Evolutionary conservation across 2,888 invertebrate species (phyloP), one percentile per base, ranked within the genome.

Genomic region (Caenorhabditis angaria): DNA sequence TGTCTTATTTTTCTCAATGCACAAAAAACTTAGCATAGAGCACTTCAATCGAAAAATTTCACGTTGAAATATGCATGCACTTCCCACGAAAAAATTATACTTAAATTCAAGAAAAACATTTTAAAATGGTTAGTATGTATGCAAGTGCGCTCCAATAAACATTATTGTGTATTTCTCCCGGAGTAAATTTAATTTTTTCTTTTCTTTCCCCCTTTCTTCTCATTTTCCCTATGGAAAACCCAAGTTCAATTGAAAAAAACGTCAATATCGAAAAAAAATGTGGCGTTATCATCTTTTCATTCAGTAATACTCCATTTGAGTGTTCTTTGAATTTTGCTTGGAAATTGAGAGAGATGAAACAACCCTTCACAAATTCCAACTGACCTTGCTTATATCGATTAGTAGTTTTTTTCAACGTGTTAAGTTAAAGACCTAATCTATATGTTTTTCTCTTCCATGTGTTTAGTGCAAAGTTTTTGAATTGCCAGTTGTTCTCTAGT

Each of bases 361-460:
- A 12, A 41, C 41, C 3, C 18, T 41, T 41, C 41, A 41, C 14
- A n/a, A 41, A 18, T 41, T 41, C 18, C 41, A 41, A 18, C 18
- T 41, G 41, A 41, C 41, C 41, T 41, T 41, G 41, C 41, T 41
- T 12, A 41, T 41, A 41, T 41, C 18, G 41, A 41, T 41, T 41
- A 41, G 41, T 14, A 41, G 41, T 41, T 41, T 41, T 41, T 41
- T n/a, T n/a, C n/a, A n/a, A n/a, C n/a, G n/a, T n/a, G n/a, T n/a
- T n/a, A n/a, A n/a, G n/a, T n/a, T n/a, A n/a, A n/a, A n/a, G n/a
- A n/a, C n/a, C n/a, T n/a, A 14, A 41, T 41, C 18, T 41, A 18
- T 18, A 14, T 41, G 41, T 41, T 41, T 41, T 41, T n/a, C n/a
- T n/a, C n/a, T n/a, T 18, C 41, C 41, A 41, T 41, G 18, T 41